phyloP scores from a whole-genome alignment of 2,113 vertebrate genomes.

The Solea senegalensis region DNA sequence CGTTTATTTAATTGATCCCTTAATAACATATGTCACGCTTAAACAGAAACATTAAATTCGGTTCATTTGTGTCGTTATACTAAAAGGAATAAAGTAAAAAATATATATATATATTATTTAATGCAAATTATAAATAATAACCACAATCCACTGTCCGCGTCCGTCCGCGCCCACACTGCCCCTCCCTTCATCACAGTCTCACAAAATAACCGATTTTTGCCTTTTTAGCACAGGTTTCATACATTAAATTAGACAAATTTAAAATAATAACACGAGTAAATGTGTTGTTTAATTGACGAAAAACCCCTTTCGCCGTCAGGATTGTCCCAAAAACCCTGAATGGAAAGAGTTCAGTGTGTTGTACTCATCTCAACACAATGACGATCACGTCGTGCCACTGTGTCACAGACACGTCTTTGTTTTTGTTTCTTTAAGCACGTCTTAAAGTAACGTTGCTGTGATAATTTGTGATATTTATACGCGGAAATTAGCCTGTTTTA shows the following conservation, averaged over 20 bases:
- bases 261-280: no score
- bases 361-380: slow-evolving; percentile 58
- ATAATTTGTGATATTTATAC: no score
- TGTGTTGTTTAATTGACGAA: no score
- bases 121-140: slow-evolving; percentile 49
- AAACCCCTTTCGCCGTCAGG: neutral
- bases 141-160: slow-evolving; percentile 39
- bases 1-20: neutral
- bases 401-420: neutral
- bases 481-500: neutral
- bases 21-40: neutral
- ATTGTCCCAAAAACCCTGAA: neutral
- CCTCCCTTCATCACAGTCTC: slow-evolving; percentile 34
- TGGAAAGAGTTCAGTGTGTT: slow-evolving; percentile 37
- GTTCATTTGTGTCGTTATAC: no score
- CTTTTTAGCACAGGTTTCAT: neutral
- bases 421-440: no score
- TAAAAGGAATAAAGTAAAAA: neutral
- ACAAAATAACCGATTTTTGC: neutral
- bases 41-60: neutral
- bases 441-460: no score
- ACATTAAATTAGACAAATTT: neutral
- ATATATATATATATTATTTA: neutral
- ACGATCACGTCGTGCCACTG: slow-evolving; percentile 26
- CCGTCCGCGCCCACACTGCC: slow-evolving; percentile 57